phyloP scores from a whole-genome alignment of 2,113 vertebrate genomes.

The Agapornis roseicollis region DNA sequence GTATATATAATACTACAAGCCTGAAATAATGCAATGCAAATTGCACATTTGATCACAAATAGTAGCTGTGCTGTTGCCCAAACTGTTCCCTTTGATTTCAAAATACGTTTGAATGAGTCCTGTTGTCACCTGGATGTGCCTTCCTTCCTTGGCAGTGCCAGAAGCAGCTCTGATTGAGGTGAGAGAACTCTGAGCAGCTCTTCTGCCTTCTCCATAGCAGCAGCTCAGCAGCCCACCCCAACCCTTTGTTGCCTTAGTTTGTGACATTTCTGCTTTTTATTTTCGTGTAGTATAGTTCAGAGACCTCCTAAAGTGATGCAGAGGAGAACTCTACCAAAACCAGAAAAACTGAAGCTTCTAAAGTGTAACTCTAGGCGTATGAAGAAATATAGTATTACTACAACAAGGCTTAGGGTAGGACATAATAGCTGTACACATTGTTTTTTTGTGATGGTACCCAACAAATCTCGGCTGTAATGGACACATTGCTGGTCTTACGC shows the following conservation, averaged over 20 bases:
- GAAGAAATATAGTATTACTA: neutral
- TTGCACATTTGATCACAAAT: neutral
- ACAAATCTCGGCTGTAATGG: neutral
- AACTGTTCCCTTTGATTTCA: neutral
- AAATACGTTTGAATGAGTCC: neutral
- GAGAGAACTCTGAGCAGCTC: neutral
- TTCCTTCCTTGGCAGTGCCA: neutral
- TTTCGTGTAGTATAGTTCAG: neutral
- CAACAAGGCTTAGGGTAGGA: neutral
- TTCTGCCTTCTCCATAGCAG: neutral
- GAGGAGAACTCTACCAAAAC: neutral
- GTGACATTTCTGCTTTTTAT: neutral
- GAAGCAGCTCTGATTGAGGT: neutral
- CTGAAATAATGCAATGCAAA: neutral
- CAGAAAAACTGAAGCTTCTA: neutral
- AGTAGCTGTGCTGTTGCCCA: neutral
- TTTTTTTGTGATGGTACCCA: neutral
- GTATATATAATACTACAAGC: neutral
- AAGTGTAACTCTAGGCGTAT: neutral
- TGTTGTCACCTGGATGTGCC: rapidly evolving
- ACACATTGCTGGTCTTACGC: neutral
- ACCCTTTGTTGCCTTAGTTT: neutral
- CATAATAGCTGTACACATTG: neutral
- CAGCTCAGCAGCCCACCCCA: neutral
- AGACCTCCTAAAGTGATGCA: neutral